Evolutionary conservation across 2,113 vertebrate genomes (phyloP), one percentile per base, ranked within the genome.

Genomic region (Salvelinus fontinalis): DNA sequence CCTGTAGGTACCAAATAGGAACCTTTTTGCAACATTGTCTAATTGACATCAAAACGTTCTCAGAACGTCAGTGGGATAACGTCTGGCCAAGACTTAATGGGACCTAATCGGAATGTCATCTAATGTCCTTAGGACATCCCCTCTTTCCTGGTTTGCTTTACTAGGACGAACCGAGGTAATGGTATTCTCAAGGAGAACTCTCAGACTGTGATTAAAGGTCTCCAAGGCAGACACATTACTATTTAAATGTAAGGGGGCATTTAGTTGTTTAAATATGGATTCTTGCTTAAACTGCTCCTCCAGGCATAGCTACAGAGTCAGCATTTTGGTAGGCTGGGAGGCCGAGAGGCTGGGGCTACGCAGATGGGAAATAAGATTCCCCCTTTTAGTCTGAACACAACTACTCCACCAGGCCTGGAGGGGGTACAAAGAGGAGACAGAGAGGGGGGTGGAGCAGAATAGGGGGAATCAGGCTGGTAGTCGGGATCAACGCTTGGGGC

Each of bases 231-330:
- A 51, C 26, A 73, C 71, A 51, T 78, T 80, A 75, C 81, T 76
- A 75, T 89, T 89, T 82, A 85, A 87, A 89, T 83, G 81, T 85
- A 71, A 80, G 76, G 83, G 87, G 83, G 71, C 68, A 82, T 92
- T 94, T 90, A 89, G 87, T 88, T 90, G 83, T 91, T 90, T 90
- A 93, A 93, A 92, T 93, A 92, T 90, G 89, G 90, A 90, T 92
- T 86, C 82, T 86, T 88, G 87, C 89, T 93, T 90, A 92, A 92
- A 92, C 86, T 80, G 86, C 76, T 91, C 90, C 90, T 90, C 31
- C 74, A 90, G 92, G 92, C 92, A 88, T 86, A 79, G 89, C 87
- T 91, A 81, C 67, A 83, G 83, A 91, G 89, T 90, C 92, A 92
- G 88, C 88, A 83, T 84, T 90, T 91, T n/a, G 20, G 60, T 60